Conservation (phyloP, 2,888 invertebrate genomes). For the Eristalinus sepulchralis region DNA sequence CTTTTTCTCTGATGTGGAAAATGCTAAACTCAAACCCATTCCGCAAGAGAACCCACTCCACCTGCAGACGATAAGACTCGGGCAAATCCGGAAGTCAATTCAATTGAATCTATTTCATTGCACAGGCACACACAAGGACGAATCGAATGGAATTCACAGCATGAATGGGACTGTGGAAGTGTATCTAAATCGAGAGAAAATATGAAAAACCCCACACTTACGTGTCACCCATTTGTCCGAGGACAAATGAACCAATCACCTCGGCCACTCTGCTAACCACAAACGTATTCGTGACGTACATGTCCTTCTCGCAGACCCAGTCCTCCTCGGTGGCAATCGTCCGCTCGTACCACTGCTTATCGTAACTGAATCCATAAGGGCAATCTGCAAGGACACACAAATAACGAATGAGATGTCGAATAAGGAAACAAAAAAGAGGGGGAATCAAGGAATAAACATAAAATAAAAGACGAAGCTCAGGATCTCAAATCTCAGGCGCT, state of each 20-base stretch:
- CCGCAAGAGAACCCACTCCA: not conserved
- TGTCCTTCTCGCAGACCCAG: slow-evolving; percentile 83
- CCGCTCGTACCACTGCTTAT: slow-evolving; percentile 82
- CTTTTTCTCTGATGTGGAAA: not conserved
- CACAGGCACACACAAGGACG: slow-evolving; percentile 49
- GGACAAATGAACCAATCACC: slow-evolving; percentile 82
- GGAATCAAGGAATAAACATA: slow-evolving; percentile 54
- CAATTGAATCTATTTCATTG: slow-evolving; percentile 70
- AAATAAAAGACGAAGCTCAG: slow-evolving; percentile 60
- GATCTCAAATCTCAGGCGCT: slow-evolving; percentile 34
- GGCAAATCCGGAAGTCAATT: slow-evolving; percentile 48
- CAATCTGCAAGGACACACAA: slow-evolving; percentile 79
- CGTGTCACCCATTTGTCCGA: slow-evolving; percentile 84
- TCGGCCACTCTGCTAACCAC: slow-evolving; percentile 82
- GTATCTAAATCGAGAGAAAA: slow-evolving; percentile 25
- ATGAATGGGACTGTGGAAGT: slow-evolving; percentile 9
- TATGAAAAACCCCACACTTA: slow-evolving; percentile 77
- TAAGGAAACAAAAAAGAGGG: slow-evolving; percentile 45
- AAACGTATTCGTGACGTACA: slow-evolving; percentile 83
- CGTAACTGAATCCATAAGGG: slow-evolving; percentile 83
- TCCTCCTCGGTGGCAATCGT: slow-evolving; percentile 82
- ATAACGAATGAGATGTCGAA: not conserved
- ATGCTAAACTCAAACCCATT: not conserved
- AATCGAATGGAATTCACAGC: slow-evolving; percentile 25
- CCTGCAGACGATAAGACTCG: not conserved